These are phyloP conservation scores for Volucella inanis DNA, from an alignment of 2,888 invertebrate genomes.

Conservation along the genomic window DNA sequence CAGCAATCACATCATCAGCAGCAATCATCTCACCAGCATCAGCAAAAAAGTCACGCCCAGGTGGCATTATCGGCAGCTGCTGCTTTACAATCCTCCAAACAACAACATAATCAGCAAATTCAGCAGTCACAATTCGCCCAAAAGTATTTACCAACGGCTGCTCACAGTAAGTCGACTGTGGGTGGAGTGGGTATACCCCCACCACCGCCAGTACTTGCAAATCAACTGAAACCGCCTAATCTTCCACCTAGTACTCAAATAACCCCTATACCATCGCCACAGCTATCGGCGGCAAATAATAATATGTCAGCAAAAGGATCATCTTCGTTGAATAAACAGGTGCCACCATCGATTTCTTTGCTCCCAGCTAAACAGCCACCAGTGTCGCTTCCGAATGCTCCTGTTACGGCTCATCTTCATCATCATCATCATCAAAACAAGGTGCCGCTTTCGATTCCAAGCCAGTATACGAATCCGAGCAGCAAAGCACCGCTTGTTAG, in stretches of 20 bases:
- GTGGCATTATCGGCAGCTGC: constrained; percentile 64
- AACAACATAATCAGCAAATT: constrained; percentile 74
- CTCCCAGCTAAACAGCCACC: constrained; percentile 76
- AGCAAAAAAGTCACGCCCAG: constrained; percentile 72
- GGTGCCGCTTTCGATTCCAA: constrained; percentile 66
- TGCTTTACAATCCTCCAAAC: constrained; percentile 62
- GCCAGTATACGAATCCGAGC: constrained; percentile 76
- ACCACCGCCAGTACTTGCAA: constrained; percentile 76
- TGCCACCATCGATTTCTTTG: constrained; percentile 77
- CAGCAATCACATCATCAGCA: constrained; percentile 76
- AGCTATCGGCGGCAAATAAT: constrained; percentile 54
- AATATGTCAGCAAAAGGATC: constrained; percentile 50
- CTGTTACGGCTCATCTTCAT: constrained; percentile 75
- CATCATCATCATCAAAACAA: constrained; percentile 74
- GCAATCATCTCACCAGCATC: constrained; percentile 77
- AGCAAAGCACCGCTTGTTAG: constrained; percentile 76
- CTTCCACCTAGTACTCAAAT: constrained; percentile 78
- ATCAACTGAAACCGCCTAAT: constrained; percentile 78
- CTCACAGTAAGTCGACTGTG: constrained; percentile 64
- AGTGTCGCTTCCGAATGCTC: constrained; percentile 70
- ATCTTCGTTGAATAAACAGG: constrained; percentile 63
- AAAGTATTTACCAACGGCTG: constrained; percentile 77
- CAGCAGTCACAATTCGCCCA: constrained; percentile 74
- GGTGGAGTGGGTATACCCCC: constrained; percentile 71
- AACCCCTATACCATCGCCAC: constrained; percentile 76